Evolutionary conservation across 2,888 invertebrate genomes (phyloP).

Genomic region (Timandra comae): DNA sequence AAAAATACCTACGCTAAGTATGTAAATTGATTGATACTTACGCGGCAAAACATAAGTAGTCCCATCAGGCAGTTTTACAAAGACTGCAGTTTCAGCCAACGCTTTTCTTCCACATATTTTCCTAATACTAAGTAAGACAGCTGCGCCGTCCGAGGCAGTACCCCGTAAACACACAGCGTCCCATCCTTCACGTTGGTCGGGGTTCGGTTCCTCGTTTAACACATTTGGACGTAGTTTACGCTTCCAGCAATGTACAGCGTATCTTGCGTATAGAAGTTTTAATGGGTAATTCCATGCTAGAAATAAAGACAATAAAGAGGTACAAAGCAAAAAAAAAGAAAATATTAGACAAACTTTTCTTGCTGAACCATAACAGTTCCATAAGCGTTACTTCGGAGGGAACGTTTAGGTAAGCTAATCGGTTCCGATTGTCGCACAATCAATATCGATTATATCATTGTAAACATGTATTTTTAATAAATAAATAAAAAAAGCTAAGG

Average conservation of each 20-base stretch:
- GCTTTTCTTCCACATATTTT: constrained; percentile 59
- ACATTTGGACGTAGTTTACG: constrained; percentile 23
- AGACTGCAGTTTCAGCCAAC: constrained; percentile 73
- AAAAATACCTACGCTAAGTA: no score
- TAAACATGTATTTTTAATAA: no score
- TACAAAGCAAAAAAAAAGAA: no score
- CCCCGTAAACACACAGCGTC: constrained; percentile 70
- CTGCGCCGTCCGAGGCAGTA: constrained; percentile 73
- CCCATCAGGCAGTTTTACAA: constrained; percentile 61
- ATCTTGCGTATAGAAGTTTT: constrained; percentile 56
- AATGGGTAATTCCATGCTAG: constrained; percentile 69
- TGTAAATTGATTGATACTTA: no score
- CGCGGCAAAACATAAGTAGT: constrained; percentile 46
- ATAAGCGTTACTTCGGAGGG: no score
- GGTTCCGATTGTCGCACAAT: no score
- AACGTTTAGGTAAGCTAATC: no score
- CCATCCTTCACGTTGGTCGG: constrained; percentile 35
- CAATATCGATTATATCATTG: no score
- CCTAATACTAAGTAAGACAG: constrained; percentile 71
- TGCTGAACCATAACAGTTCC: no score
- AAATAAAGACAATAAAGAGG: constrained; percentile 7
- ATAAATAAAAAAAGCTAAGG: no score
- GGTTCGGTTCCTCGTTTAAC: constrained; percentile 29
- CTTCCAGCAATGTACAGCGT: constrained; percentile 57
- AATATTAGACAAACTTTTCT: no score